A percentile compares a stretch with the other conserved stretches of the same genome.
Conservation (phyloP, 2,113 vertebrate genomes). For the Chaenocephalus aceratus region DNA sequence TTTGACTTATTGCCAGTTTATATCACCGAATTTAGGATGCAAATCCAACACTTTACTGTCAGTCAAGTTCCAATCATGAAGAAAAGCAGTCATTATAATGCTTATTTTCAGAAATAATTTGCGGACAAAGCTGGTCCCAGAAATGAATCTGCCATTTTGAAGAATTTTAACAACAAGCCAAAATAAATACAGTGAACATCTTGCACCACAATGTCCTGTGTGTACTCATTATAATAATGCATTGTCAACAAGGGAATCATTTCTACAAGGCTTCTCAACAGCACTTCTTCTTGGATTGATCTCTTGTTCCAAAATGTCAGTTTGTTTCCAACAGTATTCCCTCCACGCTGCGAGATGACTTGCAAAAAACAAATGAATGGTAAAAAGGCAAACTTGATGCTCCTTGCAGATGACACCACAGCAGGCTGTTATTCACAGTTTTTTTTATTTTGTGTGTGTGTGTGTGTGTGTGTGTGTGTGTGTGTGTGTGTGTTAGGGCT, state of each 20-base stretch:
- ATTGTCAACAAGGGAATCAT: not conserved
- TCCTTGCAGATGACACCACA: not conserved
- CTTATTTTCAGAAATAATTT: not conserved
- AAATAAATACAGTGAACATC: not conserved
- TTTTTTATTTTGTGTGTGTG: not conserved
- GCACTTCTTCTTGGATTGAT: not conserved
- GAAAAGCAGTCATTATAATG: not conserved
- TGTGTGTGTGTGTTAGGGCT: conserved; percentile 42
- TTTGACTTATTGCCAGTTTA: not conserved
- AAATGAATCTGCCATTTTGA: not conserved
- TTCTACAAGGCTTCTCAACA: conserved; percentile 1
- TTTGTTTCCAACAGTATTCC: not conserved
- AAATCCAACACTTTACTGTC: not conserved
- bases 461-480: not conserved
- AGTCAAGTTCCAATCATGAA: not conserved
- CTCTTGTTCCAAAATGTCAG: not conserved
- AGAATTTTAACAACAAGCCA: not conserved
- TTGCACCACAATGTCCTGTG: not conserved
- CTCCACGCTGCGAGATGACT: too few species aligned
- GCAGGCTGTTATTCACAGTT: conserved; percentile 19
- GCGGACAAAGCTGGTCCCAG: not conserved
- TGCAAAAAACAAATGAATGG: too few species aligned
- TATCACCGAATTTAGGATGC: not conserved
- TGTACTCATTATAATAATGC: conserved; percentile 18
- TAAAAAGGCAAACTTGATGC: not conserved